Conservation (phyloP, 1,140 invertebrate genomes). For the Scaptodrosophila lebanonensis region DNA sequence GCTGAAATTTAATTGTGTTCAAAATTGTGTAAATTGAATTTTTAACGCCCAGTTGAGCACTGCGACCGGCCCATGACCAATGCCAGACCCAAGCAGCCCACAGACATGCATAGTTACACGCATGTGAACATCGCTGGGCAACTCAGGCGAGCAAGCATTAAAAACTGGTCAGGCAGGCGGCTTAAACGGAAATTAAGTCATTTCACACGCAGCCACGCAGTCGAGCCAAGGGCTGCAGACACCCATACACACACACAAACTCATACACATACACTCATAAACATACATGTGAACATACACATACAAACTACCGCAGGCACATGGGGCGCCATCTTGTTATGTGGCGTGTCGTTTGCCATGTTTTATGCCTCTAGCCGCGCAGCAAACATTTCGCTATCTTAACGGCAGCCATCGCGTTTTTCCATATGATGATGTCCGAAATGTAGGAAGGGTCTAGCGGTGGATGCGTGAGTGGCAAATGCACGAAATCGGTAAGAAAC, state of each 20-base stretch:
- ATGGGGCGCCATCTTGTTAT: constrained; percentile 36
- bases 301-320: constrained; percentile 6
- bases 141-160: neutral
- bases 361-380: constrained; percentile 28
- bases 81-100: neutral
- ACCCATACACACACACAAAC: too few relatives aligned
- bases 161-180: constrained; percentile 16
- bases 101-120: constrained; percentile 62
- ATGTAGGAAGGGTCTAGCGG: too few relatives aligned
- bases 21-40: constrained; percentile 74
- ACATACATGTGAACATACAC: neutral
- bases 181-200: constrained; percentile 59
- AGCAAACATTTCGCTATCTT: constrained; percentile 26
- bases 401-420: constrained; percentile 3
- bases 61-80: neutral
- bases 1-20: constrained; percentile 62
- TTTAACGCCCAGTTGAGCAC: constrained; percentile 52
- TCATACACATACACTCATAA: too few relatives aligned
- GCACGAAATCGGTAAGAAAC: neutral
- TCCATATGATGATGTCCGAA: constrained; percentile 19
- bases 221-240: too few relatives aligned
- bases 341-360: constrained; percentile 45
- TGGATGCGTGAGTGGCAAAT: too few relatives aligned
- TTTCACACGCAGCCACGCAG: constrained; percentile 53
- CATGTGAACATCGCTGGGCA: constrained; percentile 48